Conservation (phyloP, 2,888 invertebrate genomes). For the Quadroppia sp. region DNA sequence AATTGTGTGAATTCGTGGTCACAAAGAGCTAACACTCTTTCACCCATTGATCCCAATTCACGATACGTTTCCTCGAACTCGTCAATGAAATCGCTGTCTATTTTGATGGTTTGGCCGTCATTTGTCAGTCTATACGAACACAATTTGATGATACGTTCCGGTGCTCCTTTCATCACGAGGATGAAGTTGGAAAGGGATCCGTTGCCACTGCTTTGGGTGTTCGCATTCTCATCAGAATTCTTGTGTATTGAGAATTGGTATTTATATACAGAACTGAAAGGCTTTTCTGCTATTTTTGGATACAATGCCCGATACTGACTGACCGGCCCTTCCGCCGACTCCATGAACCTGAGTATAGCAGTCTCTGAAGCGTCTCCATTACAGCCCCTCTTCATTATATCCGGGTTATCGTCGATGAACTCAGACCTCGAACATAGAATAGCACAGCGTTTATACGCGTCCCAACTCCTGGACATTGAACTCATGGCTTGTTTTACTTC, state of each 20-base stretch:
- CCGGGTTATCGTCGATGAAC: slow-evolving; percentile 31
- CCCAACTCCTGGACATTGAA: slow-evolving; percentile 1
- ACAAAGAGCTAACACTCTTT: slow-evolving; percentile 61
- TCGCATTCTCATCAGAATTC: too few species aligned
- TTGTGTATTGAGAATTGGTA: slow-evolving; percentile 49
- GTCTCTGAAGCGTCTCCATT: slow-evolving; percentile 54
- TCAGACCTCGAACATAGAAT: slow-evolving; percentile 35
- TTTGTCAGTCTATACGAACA: slow-evolving; percentile 58
- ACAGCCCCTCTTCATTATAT: slow-evolving; percentile 38
- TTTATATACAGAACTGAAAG: slow-evolving; percentile 56
- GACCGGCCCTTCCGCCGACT: slow-evolving; percentile 50
- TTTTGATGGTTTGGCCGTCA: slow-evolving; percentile 50
- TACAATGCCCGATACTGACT: slow-evolving; percentile 49
- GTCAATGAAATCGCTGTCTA: slow-evolving; percentile 58
- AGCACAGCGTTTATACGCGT: slow-evolving; percentile 24
- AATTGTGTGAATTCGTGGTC: slow-evolving; percentile 48
- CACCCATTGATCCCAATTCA: slow-evolving; percentile 76
- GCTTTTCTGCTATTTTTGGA: slow-evolving; percentile 53
- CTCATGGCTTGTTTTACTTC: slow-evolving; percentile 23
- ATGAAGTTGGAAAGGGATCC: too few species aligned
- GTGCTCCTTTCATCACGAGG: slow-evolving; percentile 59
- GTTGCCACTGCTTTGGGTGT: too few species aligned
- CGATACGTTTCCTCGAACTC: slow-evolving; percentile 64
- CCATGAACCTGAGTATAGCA: slow-evolving; percentile 53
- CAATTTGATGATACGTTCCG: slow-evolving; percentile 55